These are phyloP conservation scores for Orchesella flavescens DNA, from an alignment of 2,888 invertebrate species.

Conservation along the genomic window DNA sequence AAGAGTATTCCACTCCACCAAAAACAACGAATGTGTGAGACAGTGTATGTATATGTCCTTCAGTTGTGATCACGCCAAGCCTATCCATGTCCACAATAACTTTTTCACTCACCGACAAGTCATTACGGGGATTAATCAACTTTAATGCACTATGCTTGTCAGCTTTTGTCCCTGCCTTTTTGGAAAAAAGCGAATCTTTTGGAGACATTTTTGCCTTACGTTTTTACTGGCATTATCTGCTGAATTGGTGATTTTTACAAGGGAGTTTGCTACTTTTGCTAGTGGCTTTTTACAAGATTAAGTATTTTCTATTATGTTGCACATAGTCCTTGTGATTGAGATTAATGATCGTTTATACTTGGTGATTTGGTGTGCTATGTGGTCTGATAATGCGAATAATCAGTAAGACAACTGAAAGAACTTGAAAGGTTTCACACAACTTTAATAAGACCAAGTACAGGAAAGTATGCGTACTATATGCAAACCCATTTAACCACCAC, in stretches of 20 bases:
- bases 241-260: conserved; percentile 24
- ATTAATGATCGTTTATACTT: conserved; percentile 56
- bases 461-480: background rate
- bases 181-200: conserved; percentile 15
- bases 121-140: conserved; percentile 52
- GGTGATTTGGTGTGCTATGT: conserved; percentile 43
- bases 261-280: conserved; percentile 3
- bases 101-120: conserved; percentile 36
- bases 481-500: background rate
- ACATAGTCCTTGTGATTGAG: conserved; percentile 46
- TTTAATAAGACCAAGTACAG: background rate
- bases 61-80: background rate
- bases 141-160: conserved; percentile 55
- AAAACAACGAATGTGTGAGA: background rate
- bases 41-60: conserved; percentile 3
- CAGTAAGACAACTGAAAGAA: conserved; percentile 39
- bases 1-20: background rate
- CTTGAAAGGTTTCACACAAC: background rate
- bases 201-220: background rate
- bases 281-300: conserved; percentile 42
- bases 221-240: conserved; percentile 16
- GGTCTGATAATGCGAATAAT: conserved; percentile 55
- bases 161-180: conserved; percentile 41
- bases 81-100: conserved; percentile 24
- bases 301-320: conserved; percentile 33